These are phyloP conservation scores for Coenobita brevimanus DNA, from an alignment of 1,140 invertebrate species.

Conservation along the genomic window DNA sequence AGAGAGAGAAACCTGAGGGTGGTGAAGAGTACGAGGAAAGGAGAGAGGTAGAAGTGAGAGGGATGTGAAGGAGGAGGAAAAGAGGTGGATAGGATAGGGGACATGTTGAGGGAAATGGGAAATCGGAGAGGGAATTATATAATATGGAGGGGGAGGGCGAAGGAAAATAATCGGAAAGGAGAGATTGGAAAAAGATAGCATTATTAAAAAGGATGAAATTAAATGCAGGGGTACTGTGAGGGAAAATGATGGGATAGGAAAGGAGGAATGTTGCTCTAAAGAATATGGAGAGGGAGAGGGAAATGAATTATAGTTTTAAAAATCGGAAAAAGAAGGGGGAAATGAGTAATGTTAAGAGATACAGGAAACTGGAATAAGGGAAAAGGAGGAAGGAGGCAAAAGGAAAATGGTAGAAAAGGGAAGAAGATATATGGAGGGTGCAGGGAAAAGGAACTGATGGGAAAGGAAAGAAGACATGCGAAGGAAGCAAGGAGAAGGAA, in stretches of 20 bases:
- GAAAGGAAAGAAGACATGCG: not conserved
- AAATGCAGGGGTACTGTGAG: no score
- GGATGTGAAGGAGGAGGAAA: not conserved
- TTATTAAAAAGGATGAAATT: not conserved
- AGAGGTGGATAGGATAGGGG: not conserved
- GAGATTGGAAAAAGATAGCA: not conserved
- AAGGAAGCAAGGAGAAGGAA: not conserved
- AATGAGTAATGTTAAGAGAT: no score
- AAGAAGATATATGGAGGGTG: not conserved
- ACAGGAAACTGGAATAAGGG: no score
- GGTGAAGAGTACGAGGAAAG: not conserved
- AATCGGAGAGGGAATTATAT: no score
- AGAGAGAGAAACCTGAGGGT: not conserved
- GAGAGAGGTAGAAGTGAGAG: not conserved
- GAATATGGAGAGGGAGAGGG: no score
- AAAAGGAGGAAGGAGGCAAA: slow-evolving; percentile 3
- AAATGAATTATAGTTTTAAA: no score
- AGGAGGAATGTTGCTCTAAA: no score
- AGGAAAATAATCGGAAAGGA: not conserved
- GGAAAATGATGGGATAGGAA: no score
- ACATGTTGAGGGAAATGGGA: not conserved
- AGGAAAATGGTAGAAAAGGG: not conserved
- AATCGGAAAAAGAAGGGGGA: not conserved
- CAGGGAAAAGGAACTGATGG: not conserved
- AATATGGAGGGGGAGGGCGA: not conserved